Evolutionary conservation across 2,113 vertebrate species (phyloP).

Genomic region (Tyto alba): DNA sequence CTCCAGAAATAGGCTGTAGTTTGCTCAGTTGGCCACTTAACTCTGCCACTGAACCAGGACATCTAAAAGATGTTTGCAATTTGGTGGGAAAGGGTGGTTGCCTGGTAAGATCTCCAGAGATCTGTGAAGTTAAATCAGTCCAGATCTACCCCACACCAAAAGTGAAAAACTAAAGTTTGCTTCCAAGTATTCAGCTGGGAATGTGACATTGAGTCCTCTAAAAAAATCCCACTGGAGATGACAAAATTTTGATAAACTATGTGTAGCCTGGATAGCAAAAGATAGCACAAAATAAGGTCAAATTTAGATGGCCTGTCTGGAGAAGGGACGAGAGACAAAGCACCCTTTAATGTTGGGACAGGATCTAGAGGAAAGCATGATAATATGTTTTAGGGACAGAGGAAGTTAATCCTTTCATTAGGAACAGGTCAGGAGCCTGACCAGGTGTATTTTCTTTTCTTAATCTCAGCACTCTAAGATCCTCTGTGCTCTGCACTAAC

Average conservation of each 20-base stretch:
- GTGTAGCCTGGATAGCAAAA: not conserved
- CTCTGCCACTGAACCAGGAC: not conserved
- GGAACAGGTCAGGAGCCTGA: not conserved
- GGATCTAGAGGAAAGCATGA: not conserved
- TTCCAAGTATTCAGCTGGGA: not conserved
- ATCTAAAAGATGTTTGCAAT: not conserved
- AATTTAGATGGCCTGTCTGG: not conserved
- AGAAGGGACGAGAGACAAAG: not conserved
- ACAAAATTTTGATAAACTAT: not conserved
- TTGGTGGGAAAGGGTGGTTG: not conserved
- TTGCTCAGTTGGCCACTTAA: not conserved
- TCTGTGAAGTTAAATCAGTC: not conserved
- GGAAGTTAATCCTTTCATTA: not conserved
- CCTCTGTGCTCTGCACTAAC: not conserved
- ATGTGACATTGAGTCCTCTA: not conserved
- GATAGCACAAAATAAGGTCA: not conserved
- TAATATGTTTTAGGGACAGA: not conserved
- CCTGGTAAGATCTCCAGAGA: not conserved
- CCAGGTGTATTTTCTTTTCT: not conserved
- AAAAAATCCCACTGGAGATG: not conserved
- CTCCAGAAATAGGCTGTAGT: not conserved
- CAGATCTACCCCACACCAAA: not conserved
- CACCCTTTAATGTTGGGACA: not conserved
- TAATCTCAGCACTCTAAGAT: not conserved
- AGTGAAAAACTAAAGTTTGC: not conserved